phyloP scores from a whole-genome alignment of 1,140 invertebrate species.

The Bombus terrestris region DNA sequence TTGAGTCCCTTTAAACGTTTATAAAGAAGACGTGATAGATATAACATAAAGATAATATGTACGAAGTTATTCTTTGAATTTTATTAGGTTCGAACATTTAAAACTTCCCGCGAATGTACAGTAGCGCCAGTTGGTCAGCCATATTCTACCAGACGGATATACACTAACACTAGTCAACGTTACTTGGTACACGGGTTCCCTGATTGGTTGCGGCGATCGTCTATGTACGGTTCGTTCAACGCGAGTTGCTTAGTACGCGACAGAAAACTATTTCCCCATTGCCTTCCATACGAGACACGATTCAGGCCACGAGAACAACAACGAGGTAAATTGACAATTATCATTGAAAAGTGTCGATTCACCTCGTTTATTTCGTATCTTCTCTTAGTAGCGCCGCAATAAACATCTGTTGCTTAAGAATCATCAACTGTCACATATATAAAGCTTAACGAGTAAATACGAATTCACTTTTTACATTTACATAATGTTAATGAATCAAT shows the following conservation, averaged over 20 bases:
- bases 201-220: slow-evolving; percentile 51
- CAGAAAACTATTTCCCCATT: slow-evolving; percentile 53
- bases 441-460: background rate
- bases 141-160: slow-evolving; percentile 20
- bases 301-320: slow-evolving; percentile 63
- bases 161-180: slow-evolving; percentile 34
- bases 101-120: slow-evolving; percentile 49
- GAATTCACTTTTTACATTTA: background rate
- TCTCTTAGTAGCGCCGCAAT: background rate
- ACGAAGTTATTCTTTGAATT: too few species aligned
- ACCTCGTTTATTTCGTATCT: slow-evolving; percentile 55
- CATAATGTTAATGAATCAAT: slow-evolving; percentile 23
- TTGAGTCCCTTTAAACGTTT: background rate
- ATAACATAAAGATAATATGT: too few species aligned
- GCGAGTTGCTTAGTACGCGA: slow-evolving; percentile 55
- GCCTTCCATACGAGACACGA: slow-evolving; percentile 34
- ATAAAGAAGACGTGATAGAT: background rate
- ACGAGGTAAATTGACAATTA: slow-evolving; percentile 77
- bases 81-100: slow-evolving; percentile 38
- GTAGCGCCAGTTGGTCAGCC: slow-evolving; percentile 36
- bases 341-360: slow-evolving; percentile 77
- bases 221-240: slow-evolving; percentile 68
- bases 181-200: slow-evolving; percentile 34
- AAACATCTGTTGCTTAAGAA: background rate
- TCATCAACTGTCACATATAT: background rate